Base-by-base conservation (phyloP, 2,797 vertebrate species). In the Pygocentrus nattereri region DNA sequence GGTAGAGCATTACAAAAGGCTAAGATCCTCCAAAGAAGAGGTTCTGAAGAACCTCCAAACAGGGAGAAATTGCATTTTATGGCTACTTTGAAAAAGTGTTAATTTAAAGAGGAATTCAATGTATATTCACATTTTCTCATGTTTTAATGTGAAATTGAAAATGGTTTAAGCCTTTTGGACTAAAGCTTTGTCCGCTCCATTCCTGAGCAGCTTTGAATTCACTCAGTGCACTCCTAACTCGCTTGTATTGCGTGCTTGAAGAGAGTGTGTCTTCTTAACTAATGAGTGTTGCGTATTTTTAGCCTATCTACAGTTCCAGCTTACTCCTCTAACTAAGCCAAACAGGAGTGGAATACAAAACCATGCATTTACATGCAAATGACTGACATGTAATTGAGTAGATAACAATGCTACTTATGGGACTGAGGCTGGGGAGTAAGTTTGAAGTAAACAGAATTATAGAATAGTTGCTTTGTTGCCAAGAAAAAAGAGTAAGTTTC, bases 371-470 rank as follows among this genome's bases (percentile, higher is more conserved):
- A 44, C 44, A 78, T 83, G 81, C 75, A 83, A 79, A 82, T 79
- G 58, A 69, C 41, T 49, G 47, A 30, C 49, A 38, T 78, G 71
- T 77, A 73, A 85, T 82, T 80, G 78, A 82, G 27, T 31, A 81
- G 73, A 85, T 82, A 82, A 87, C 76, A 81, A 69, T 52, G 76
- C 70, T 79, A 69, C 62, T 82, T 76, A 76, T 81, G 76, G 64
- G 75, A 77, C 73, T 75, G 76, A 80, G 74, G 15, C 27, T 41
- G 12, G 16, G 47, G 72, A 47, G 61, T 21, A 58, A n/a, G 52
- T 75, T 69, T 80, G 73, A 79, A 74, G 62, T 59, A 54, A 81
- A 84, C 52, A 59, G 41, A 76, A 67, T 62, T 68, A 74, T 65
- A 67, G 23, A 65, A 65, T n/a, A 56, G 50, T 44, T 73, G 41